These are phyloP conservation scores for Dermochelys coriacea DNA, from an alignment of 2,797 vertebrate genomes.

Conservation along the genomic window DNA sequence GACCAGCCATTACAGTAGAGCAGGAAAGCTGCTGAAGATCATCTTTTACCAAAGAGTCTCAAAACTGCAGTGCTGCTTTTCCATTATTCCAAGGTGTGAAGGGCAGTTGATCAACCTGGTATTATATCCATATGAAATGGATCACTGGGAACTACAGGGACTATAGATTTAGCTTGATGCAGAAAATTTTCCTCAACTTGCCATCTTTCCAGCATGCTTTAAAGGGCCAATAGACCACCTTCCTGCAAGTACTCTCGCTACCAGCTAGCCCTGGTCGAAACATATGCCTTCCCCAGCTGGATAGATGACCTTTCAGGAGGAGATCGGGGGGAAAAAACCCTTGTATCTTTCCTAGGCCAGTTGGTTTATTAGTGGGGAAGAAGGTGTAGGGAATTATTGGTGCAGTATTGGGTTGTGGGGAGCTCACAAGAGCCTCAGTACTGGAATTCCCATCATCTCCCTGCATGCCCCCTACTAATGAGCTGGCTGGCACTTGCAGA, in stretches of 20 bases:
- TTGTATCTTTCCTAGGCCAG: neutral
- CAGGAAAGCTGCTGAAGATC: too few relatives aligned
- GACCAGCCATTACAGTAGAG: neutral
- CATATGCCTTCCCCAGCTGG: neutral
- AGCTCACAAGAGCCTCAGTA: neutral
- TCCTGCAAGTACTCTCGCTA: neutral
- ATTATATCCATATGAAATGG: neutral
- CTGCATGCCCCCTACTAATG: neutral
- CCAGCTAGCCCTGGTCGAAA: neutral
- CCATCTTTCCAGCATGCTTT: neutral
- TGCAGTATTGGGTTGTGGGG: neutral
- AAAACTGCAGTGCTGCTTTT: neutral
- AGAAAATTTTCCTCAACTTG: neutral
- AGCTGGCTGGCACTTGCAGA: neutral
- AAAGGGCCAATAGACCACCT: neutral
- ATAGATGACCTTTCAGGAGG: neutral
- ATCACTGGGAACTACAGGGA: neutral
- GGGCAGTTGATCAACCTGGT: neutral
- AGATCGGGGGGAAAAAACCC: neutral
- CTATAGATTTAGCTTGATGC: neutral
- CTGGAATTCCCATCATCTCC: neutral
- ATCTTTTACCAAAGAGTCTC: neutral
- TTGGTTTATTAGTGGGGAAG: neutral
- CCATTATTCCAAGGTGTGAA: neutral
- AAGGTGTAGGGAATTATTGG: neutral